These are phyloP conservation scores for Pterocles orientalis DNA, from an alignment of 2,113 vertebrate species.

Conservation along the genomic window DNA sequence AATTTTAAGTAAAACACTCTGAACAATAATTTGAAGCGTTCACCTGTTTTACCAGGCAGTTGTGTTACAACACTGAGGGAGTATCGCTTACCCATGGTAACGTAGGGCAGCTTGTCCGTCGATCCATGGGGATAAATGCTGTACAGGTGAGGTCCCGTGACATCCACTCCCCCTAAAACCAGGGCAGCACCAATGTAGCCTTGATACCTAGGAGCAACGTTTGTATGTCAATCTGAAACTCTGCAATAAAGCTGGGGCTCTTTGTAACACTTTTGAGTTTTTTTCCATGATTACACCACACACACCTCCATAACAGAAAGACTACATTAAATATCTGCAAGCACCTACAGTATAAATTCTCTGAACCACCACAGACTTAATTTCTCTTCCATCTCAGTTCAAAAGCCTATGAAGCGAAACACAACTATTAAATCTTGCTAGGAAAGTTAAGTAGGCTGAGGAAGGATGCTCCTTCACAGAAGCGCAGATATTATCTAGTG, in stretches of 20 bases:
- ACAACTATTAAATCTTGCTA: no score
- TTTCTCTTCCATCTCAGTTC: no score
- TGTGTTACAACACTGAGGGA: not conserved
- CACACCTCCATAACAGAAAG: fast-evolving
- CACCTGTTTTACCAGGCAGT: not conserved
- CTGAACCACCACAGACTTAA: no score
- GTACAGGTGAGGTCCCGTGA: slow-evolving; percentile 93
- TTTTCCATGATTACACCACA: fast-evolving
- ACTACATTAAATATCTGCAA: not conserved
- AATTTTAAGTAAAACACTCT: not conserved
- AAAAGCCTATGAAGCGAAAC: no score
- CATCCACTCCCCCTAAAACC: slow-evolving; percentile 93
- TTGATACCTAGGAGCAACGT: slow-evolving; percentile 84
- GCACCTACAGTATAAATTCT: not conserved
- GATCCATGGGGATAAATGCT: slow-evolving; percentile 98
- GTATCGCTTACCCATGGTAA: slow-evolving; percentile 92
- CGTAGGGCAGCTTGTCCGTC: slow-evolving; percentile 96
- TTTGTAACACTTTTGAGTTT: not conserved
- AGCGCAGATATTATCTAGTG: fast-evolving
- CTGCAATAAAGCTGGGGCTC: not conserved
- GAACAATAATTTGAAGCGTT: fast-evolving
- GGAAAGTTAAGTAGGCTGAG: not conserved
- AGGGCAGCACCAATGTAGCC: slow-evolving; percentile 96
- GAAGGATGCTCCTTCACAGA: not conserved
- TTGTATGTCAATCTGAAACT: not conserved